Base-by-base conservation (phyloP, 2,888 invertebrate species). In the Sericinus montela region DNA sequence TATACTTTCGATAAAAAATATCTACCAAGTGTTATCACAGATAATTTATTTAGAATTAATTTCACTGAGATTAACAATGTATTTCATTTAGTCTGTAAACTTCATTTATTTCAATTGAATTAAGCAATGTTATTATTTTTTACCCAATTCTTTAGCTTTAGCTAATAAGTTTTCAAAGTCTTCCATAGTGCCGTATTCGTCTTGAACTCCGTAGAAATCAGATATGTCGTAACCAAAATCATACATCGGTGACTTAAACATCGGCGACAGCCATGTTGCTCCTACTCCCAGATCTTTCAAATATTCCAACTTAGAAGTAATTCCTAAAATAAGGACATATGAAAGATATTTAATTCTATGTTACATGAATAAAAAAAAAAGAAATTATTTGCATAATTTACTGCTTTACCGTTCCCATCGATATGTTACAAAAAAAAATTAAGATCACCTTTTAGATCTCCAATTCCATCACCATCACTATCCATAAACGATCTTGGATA, bases 141-240 rank as follows among this genome's bases (percentile, higher is more conserved):
- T 69, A 75, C 90, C 90, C 40, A 91, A 58, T 58, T 89, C 78
- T n/a, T 91, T 90, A 1, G 92, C 90, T 62, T 87, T 90, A 0
- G 70, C 71, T 16, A 93, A 75, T 1, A 94, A 67, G 2, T 80
- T 80, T 13, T 93, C 91, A 60, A 95, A 94, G 71, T 95, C 94
- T 34, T 86, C 82, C 90, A 95, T 90, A 0, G 90, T 92, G 0
- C 95, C 95, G 62, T 93, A 95, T 46, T 92, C 89, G 0, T 91
- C 90, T 58, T 95, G 93, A 38, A 96, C 91, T 1, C 77, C 90
- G 28, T 85, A 91, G 66, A 93, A 95, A 74, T 95, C 91, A 0
- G 93, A 83, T 42, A 95, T 93, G 60, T 96, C 96, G 59, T 96
- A 95, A 1, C 96, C 96, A 69, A 94, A 94, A 67, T 95, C 95